Conservation (phyloP, 64 coral and sea anemone genomes). For the Montipora foliosa region DNA sequence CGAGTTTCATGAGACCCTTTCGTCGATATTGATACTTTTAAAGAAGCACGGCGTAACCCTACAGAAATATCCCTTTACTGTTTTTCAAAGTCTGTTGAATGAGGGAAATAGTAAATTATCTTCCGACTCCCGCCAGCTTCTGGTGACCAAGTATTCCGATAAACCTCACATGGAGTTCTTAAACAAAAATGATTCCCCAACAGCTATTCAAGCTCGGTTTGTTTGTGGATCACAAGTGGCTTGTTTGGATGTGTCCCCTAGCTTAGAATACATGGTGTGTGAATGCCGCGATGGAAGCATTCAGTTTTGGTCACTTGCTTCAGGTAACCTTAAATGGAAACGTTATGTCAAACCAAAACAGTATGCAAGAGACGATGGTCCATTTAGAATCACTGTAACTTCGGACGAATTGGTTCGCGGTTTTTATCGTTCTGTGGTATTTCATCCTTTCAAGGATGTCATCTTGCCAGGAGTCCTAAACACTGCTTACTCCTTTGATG, state of each 20-base stretch:
- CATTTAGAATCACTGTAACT: too few species aligned
- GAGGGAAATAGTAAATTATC: neutral
- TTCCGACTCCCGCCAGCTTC: neutral
- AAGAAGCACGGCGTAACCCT: neutral
- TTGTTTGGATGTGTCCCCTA: conserved; percentile 34
- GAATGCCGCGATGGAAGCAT: conserved; percentile 17
- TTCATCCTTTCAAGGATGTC: conserved; percentile 7
- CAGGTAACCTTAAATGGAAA: neutral
- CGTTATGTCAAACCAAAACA: neutral
- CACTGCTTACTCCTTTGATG: neutral
- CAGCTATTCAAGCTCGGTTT: neutral
- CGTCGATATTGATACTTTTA: neutral
- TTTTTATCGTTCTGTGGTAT: conserved; percentile 1
- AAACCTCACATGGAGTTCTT: conserved; percentile 7
- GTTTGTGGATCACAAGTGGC: neutral
- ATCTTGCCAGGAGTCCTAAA: conserved; percentile 17
- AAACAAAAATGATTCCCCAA: neutral
- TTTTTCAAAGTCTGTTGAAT: conserved; percentile 13
- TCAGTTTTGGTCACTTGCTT: conserved; percentile 10
- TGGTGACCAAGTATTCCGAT: neutral
- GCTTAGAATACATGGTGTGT: conserved; percentile 20
- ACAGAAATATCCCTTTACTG: neutral
- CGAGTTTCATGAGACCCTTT: neutral
- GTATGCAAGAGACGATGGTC: neutral
- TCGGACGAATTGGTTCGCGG: too few species aligned